Base-by-base conservation (phyloP, 2,888 invertebrate species). In the Scelioninae gen. 1 region DNA sequence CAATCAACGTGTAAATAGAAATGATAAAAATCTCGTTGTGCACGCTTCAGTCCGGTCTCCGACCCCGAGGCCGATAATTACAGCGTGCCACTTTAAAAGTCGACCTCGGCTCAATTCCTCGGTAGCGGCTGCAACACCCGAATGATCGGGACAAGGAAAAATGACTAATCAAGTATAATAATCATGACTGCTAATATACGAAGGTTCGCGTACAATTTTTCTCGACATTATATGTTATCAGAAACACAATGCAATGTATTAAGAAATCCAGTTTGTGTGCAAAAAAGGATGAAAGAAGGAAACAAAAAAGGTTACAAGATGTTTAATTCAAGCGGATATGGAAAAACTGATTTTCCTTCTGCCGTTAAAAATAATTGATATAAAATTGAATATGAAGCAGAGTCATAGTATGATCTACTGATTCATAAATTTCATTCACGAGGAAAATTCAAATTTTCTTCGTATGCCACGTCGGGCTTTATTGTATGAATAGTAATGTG, bases 61-160 rank as follows among this genome's bases (percentile, higher is more conserved):
- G 80, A 83, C 80, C 80, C 83, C 77, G 69, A 72, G 72, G 84
- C 84, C 34, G 80, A 72, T 84, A 77, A 84, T 84, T 84, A 62
- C 77, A 69, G 51, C 62, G 80, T 76, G 77, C 80, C 69, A 76
- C 43, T 80, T 81, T 74, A 84, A 84, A 77, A 60, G 78, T 45
- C 71, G 81, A 81, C 84, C 84, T 84, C 81, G 84, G 51, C 45
- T 84, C 78, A 49, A 78, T 84, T 84, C 72, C 84, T 77, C 56
- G 51, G 16, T 23, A 53, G 69, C 78, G 78, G 81, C 84, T 84
- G 84, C 71, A 80, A 84, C 84, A 84, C 77, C 84, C 84, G 81
- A 81, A 84, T 81, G 84, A 81, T 81, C 63, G 76, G 80, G 80
- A 69, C 82, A 85, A 85, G 83, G 84, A 84, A 85, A 85, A 84